These are phyloP conservation scores for Andrena bicolor DNA, from an alignment of 2,888 invertebrate species.

Conservation along the genomic window DNA sequence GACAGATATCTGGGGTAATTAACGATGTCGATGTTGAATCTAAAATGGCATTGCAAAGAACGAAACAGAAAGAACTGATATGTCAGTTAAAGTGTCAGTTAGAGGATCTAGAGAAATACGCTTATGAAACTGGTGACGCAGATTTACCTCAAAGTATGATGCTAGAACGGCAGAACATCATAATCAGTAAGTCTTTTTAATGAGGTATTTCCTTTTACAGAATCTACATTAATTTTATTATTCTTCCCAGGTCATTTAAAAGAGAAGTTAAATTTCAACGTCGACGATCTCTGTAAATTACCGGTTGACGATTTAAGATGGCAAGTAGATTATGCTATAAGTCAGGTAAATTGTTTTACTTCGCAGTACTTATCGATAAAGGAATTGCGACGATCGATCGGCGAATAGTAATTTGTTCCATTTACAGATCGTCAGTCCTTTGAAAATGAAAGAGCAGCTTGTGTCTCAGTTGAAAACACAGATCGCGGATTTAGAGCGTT, in stretches of 20 bases:
- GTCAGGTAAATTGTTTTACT: conserved; percentile 86
- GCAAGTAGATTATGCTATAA: conserved; percentile 95
- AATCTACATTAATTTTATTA: not conserved
- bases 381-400: not conserved
- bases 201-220: not conserved
- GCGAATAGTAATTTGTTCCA: conserved; percentile 8
- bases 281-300: conserved; percentile 92
- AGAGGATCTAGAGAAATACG: conserved; percentile 96
- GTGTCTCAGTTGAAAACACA: conserved; percentile 98
- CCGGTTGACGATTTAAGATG: conserved; percentile 93
- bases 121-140: conserved; percentile 94
- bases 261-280: conserved; percentile 93
- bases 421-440: conserved; percentile 93
- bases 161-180: conserved; percentile 94
- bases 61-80: conserved; percentile 93
- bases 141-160: conserved; percentile 92
- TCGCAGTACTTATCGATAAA: not conserved
- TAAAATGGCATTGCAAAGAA: conserved; percentile 88
- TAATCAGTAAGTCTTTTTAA: conserved; percentile 87
- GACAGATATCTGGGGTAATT: conserved; percentile 72
- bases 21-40: conserved; percentile 86
- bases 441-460: conserved; percentile 98
- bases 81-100: conserved; percentile 95
- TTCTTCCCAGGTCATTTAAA: conserved; percentile 90
- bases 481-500: conserved; percentile 98